Evolutionary conservation across 1,140 invertebrate genomes (phyloP).

Genomic region (Ceratosolen fusciceps): DNA sequence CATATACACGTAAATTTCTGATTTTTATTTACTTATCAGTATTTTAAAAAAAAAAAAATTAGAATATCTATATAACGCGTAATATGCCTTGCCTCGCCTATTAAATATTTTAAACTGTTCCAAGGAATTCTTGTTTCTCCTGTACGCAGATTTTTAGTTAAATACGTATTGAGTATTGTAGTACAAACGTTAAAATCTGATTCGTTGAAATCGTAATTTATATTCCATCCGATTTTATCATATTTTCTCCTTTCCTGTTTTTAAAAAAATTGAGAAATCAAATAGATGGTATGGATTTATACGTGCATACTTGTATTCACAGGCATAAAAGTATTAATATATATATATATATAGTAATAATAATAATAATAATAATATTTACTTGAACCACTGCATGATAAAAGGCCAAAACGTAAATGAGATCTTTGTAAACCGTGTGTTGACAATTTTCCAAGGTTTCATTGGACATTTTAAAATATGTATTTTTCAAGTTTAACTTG

Average conservation of each 20-base stretch:
- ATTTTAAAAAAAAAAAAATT: too few relatives aligned
- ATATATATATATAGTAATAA: too few relatives aligned
- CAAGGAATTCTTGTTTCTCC: slow-evolving; percentile 82
- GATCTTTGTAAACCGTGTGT: slow-evolving; percentile 81
- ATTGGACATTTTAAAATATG: slow-evolving; percentile 86
- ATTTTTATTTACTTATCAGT: too few relatives aligned
- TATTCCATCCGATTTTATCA: slow-evolving; percentile 94
- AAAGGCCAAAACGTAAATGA: slow-evolving; percentile 89
- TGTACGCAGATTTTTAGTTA: slow-evolving; percentile 77
- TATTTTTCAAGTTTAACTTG: slow-evolving; percentile 90
- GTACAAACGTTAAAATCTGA: slow-evolving; percentile 91
- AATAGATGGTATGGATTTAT: not conserved
- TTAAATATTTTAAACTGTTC: slow-evolving; percentile 91
- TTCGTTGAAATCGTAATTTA: slow-evolving; percentile 93
- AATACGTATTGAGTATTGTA: slow-evolving; percentile 86
- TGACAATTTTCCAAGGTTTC: slow-evolving; percentile 79
- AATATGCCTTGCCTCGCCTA: slow-evolving; percentile 80
- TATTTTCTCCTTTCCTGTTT: slow-evolving; percentile 88
- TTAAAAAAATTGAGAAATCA: not conserved
- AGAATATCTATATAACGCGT: too few relatives aligned
- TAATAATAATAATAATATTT: too few relatives aligned
- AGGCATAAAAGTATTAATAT: not conserved
- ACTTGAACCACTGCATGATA: slow-evolving; percentile 92
- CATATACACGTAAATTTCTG: not conserved
- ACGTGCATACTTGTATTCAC: slow-evolving; percentile 24